Evolutionary conservation across 2,888 invertebrate genomes (phyloP).

Genomic region (Synanthedon andrenaeformis): DNA sequence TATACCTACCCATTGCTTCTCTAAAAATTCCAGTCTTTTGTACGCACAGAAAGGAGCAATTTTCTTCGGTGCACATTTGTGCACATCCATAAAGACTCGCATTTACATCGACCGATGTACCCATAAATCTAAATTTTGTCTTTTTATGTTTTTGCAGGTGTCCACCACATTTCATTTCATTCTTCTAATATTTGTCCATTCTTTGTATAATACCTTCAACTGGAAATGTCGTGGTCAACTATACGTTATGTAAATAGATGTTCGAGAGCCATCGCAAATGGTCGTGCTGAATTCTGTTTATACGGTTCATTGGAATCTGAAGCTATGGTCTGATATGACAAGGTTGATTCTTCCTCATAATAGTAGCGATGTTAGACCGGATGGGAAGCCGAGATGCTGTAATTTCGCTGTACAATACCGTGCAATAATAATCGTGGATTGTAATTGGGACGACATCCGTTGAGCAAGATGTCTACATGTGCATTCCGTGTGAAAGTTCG

Average conservation of each 20-base stretch:
- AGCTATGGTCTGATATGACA: conserved; percentile 15
- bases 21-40: conserved; percentile 19
- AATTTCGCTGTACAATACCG: conserved; percentile 63
- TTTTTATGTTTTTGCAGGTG: conserved; percentile 42
- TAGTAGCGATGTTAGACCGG: conserved; percentile 30
- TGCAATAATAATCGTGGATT: conserved; percentile 58
- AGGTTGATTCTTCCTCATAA: conserved; percentile 13
- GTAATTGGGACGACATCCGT: conserved; percentile 67
- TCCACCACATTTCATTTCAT: conserved; percentile 32
- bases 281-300: conserved; percentile 18
- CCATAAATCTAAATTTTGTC: conserved; percentile 47
- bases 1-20: conserved; percentile 28
- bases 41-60: conserved; percentile 40
- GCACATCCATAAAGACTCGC: conserved; percentile 25
- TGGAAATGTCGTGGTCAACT: conserved; percentile 20
- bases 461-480: conserved; percentile 25
- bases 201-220: conserved; percentile 28
- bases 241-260: conserved; percentile 25
- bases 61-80: conserved; percentile 45
- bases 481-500: conserved; percentile 56
- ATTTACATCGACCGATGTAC: conserved; percentile 19
- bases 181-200: conserved; percentile 43
- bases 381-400: conserved; percentile 65
- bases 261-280: conserved; percentile 11
- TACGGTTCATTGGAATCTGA: conserved; percentile 7